phyloP scores from a whole-genome alignment of 2,888 invertebrate species.

The Harpalus rubripes region DNA sequence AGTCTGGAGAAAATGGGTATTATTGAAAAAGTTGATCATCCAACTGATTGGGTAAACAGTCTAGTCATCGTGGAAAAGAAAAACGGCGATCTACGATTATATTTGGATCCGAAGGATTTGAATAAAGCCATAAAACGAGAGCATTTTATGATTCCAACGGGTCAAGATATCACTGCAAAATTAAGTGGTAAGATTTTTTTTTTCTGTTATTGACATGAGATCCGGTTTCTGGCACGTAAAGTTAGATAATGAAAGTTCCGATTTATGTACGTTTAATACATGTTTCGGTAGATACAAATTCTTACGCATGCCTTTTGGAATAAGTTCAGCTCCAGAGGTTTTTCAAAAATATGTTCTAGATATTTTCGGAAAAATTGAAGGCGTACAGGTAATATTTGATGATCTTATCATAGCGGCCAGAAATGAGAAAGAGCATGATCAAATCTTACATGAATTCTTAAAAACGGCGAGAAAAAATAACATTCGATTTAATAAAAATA shows the following conservation, averaged over 20 bases:
- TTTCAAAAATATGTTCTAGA: slow-evolving; percentile 67
- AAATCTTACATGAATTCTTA: slow-evolving; percentile 65
- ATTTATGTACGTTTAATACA: slow-evolving; percentile 67
- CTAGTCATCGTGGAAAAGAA: slow-evolving; percentile 63
- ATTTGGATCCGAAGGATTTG: slow-evolving; percentile 65
- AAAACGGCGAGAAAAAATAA: slow-evolving; percentile 66
- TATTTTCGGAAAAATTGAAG: slow-evolving; percentile 58
- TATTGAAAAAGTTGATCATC: slow-evolving; percentile 62
- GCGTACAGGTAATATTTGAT: slow-evolving; percentile 62
- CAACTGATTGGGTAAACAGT: slow-evolving; percentile 68
- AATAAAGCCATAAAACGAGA: slow-evolving; percentile 66
- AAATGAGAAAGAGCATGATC: slow-evolving; percentile 68
- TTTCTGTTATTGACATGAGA: slow-evolving; percentile 54
- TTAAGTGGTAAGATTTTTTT: slow-evolving; percentile 5
- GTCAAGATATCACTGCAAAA: slow-evolving; percentile 58
- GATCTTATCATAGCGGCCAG: slow-evolving; percentile 67
- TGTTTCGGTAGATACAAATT: slow-evolving; percentile 66
- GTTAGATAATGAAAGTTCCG: slow-evolving; percentile 57
- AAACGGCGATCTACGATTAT: slow-evolving; percentile 64
- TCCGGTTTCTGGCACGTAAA: slow-evolving; percentile 69
- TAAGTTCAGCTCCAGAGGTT: slow-evolving; percentile 68
- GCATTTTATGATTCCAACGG: slow-evolving; percentile 66
- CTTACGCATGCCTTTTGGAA: slow-evolving; percentile 68
- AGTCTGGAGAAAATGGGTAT: slow-evolving; percentile 54
- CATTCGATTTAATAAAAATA: slow-evolving; percentile 69